Base-by-base conservation (phyloP, 1,140 invertebrate species). In the Drosophila melanica region DNA sequence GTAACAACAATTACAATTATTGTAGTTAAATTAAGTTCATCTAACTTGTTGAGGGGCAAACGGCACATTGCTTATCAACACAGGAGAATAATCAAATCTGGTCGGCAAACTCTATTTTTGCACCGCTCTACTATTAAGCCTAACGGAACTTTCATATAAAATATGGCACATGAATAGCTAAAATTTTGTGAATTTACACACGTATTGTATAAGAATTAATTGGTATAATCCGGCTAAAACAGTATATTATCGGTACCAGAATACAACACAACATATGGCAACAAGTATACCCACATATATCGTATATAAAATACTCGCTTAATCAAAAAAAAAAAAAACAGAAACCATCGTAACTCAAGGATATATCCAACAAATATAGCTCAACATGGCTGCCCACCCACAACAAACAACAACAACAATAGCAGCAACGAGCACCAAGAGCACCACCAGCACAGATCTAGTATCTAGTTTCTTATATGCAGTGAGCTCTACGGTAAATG, bases 401-500 rank as follows among this genome's bases (percentile, higher is more conserved):
- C 41, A 53, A 27, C 55, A 5, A 23, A 47, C 67, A 47, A 62
- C 47, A 45, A 23, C 50, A 42, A 42, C 23, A 41, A 7, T 23
- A 39, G 11, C 35, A 45, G 16, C 23, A 58, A 42, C 37, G 71
- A 75, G 73, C 71, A 55, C 48, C 76, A 65, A 48, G 41, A 35
- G n/a, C 42, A 66, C n/a, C 42, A 51, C 18, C 63, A 57, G 51
- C 63, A 55, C 41, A 55, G 33, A 67, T 47, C 33, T 37, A 23
- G 12, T 51, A 39, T 42, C 14, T 54, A 47, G 2, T 54, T 20
- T 55, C 23, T 65, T 55, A 48, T 48, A 48, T 66, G 62, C 62
- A 71, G 44, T 57, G 68, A 57, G 55, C 44, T 44, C 41, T 63
- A 86, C 64, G 82, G 82, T 86, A 86, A 86, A 78, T 86, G 78